A percentile compares a stretch with the other conserved stretches of the same genome.
phyloP scores from a whole-genome alignment of 2,797 vertebrate genomes.

The Aulostomus chinensis region DNA sequence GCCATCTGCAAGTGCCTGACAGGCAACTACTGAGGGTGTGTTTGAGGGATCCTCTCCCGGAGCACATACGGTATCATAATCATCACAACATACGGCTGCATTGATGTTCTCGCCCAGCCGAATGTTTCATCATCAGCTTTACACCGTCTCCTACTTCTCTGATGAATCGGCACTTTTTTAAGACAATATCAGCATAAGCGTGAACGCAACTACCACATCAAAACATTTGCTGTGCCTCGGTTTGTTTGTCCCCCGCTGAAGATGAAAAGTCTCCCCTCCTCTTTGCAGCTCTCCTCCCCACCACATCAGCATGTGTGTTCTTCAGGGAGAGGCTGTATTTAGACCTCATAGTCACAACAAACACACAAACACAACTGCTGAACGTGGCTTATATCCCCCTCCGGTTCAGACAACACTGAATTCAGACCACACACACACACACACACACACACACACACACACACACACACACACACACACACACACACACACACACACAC shows the following conservation, averaged over 20 bases:
- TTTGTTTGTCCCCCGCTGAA: background rate
- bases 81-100: no score
- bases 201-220: background rate
- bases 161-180: background rate
- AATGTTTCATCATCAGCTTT: no score
- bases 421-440: conserved; percentile 15
- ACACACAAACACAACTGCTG: conserved; percentile 46
- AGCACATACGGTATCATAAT: no score
- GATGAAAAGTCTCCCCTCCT: conserved; percentile 16
- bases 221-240: background rate
- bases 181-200: background rate
- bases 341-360: conserved; percentile 43
- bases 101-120: no score
- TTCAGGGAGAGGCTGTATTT: conserved; percentile 31
- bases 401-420: conserved; percentile 28
- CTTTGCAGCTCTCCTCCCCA: conserved; percentile 14
- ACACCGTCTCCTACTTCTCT: background rate
- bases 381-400: conserved; percentile 23
- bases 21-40: no score
- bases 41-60: no score
- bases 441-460: conserved; percentile 27
- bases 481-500: conserved; percentile 29
- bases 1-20: no score
- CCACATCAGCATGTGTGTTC: conserved; percentile 33
- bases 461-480: conserved; percentile 11